Conservation (phyloP, 1,140 invertebrate genomes). For the Drosophila athabasca region DNA sequence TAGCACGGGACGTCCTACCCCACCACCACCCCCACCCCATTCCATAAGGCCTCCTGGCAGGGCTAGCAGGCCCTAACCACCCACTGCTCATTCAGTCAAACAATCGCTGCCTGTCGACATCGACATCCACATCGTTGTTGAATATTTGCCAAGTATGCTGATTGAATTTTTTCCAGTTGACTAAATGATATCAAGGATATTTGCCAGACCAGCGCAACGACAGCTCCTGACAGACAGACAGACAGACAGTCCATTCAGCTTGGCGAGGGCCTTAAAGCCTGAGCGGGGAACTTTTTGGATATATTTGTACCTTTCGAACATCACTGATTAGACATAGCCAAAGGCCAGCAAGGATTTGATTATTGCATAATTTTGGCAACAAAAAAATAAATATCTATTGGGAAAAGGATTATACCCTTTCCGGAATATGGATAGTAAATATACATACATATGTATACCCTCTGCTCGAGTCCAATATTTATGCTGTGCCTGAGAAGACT, state of each 20-base stretch:
- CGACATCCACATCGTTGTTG: constrained; percentile 50
- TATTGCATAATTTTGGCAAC: constrained; percentile 16
- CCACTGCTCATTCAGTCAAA: constrained; percentile 42
- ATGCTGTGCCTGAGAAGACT: too few relatives aligned
- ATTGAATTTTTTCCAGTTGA: constrained; percentile 84
- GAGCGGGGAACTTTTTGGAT: constrained; percentile 11
- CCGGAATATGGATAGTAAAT: not conserved
- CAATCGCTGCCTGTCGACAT: constrained; percentile 39
- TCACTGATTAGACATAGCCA: constrained; percentile 35
- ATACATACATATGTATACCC: not conserved
- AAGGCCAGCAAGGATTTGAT: constrained; percentile 22
- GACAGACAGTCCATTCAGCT: not conserved
- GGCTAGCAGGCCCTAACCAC: not conserved
- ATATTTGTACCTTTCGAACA: not conserved
- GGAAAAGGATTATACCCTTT: too few relatives aligned
- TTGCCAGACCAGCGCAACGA: constrained; percentile 58
- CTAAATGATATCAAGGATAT: constrained; percentile 84
- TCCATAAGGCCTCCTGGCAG: not conserved
- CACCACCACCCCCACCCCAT: not conserved
- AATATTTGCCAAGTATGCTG: constrained; percentile 83
- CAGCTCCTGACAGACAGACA: constrained; percentile 36
- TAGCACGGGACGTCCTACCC: not conserved
- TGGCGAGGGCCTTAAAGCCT: constrained; percentile 39
- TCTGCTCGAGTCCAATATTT: too few relatives aligned
- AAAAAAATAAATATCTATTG: too few relatives aligned